Percentiles rank a stretch among this genome's conserved stretches.
Evolutionary conservation across 2,113 vertebrate species (phyloP).

Genomic region (Chloebia gouldiae): DNA sequence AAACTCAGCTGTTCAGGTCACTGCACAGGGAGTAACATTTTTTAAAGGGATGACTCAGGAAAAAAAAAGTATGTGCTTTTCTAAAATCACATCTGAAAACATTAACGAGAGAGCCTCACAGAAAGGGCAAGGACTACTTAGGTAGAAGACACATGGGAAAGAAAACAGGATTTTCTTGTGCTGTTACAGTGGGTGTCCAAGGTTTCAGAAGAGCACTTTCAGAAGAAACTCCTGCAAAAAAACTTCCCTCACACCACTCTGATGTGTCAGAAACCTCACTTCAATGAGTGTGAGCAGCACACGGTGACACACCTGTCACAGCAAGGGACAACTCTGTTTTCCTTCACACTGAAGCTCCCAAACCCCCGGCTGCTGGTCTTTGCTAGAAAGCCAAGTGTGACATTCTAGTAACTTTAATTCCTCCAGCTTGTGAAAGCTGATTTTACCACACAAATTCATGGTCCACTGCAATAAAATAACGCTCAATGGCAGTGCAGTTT

Average conservation of each 20-base stretch:
- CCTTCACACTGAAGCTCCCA: background rate
- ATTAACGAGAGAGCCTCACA: background rate
- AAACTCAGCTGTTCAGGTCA: background rate
- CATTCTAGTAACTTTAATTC: background rate
- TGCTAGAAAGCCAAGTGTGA: background rate
- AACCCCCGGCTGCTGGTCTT: background rate
- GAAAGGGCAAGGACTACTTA: background rate
- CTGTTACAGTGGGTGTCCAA: rapidly evolving
- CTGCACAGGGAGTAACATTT: background rate
- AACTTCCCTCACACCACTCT: background rate
- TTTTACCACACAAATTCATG: background rate
- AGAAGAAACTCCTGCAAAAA: background rate
- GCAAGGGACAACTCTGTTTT: background rate
- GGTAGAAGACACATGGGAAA: background rate
- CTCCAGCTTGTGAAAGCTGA: background rate
- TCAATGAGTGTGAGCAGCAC: background rate
- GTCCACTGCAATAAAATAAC: background rate
- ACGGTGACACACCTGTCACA: rapidly evolving
- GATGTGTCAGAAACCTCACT: background rate
- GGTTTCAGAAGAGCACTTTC: background rate
- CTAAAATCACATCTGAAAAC: background rate
- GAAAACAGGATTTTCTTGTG: background rate
- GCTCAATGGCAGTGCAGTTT: background rate
- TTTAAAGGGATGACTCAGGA: background rate
- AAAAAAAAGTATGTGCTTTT: background rate